Conservation (phyloP, 2,888 invertebrate genomes). For the Eudasyphora cyanicolor region DNA sequence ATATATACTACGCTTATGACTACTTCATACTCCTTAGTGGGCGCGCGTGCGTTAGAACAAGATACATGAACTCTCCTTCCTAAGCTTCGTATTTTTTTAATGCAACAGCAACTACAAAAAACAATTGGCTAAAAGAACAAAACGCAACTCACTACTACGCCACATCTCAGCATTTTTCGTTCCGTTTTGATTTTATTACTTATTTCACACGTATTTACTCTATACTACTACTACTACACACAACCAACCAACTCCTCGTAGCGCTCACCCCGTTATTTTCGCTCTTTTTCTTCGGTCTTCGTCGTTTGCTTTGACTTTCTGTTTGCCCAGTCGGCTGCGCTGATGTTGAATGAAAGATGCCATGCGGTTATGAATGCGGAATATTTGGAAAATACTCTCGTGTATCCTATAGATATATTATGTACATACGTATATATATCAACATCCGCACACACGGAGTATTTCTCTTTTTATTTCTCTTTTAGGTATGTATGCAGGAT, state of each 20-base stretch:
- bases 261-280: slow-evolving; percentile 53
- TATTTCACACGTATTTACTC: slow-evolving; percentile 58
- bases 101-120: slow-evolving; percentile 27
- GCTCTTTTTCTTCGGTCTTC: slow-evolving; percentile 32
- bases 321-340: background rate
- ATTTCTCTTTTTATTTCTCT: background rate
- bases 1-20: slow-evolving; percentile 49
- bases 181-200: slow-evolving; percentile 46
- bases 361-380: background rate
- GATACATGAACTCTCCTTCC: slow-evolving; percentile 35
- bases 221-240: slow-evolving; percentile 46
- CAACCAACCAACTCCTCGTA: slow-evolving; percentile 53
- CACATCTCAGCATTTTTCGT: slow-evolving; percentile 47
- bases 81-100: slow-evolving; percentile 48
- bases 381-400: background rate
- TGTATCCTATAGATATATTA: no score
- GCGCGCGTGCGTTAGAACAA: slow-evolving; percentile 46
- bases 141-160: slow-evolving; percentile 20
- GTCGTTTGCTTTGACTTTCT: background rate
- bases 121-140: slow-evolving; percentile 49
- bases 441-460: background rate
- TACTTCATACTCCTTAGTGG: slow-evolving; percentile 44
- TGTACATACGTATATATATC: no score
- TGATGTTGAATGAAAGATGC: slow-evolving; percentile 21
- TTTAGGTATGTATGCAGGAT: background rate